These are phyloP conservation scores for Luffia ferchaultella DNA, from an alignment of 2,888 invertebrate genomes.

Conservation along the genomic window DNA sequence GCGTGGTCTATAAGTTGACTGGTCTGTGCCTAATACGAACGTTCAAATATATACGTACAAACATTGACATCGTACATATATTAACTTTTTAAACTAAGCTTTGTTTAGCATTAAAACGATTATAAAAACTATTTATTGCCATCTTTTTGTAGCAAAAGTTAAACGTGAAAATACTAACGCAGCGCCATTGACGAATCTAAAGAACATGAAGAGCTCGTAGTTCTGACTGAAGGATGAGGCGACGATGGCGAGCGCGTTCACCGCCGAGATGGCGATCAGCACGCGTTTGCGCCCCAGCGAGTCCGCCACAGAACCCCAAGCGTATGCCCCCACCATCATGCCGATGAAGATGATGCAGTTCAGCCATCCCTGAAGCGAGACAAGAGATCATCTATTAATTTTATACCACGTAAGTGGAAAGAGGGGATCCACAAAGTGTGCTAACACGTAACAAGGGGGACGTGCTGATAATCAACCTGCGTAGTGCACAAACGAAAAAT, in stretches of 20 bases:
- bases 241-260: conserved; percentile 90
- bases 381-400: no score
- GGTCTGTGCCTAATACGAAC: no score
- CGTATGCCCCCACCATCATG: conserved; percentile 95
- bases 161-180: conserved; percentile 76
- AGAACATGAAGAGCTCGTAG: conserved; percentile 88
- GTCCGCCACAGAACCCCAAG: conserved; percentile 93
- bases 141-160: neutral
- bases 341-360: conserved; percentile 86
- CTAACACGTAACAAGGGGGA: no score
- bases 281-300: conserved; percentile 87
- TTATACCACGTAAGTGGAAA: no score
- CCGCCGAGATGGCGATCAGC: conserved; percentile 86
- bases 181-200: conserved; percentile 91
- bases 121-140: neutral
- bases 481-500: no score
- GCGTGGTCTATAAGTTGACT: no score
- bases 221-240: conserved; percentile 90
- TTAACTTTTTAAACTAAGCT: no score
- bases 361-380: conserved; percentile 69
- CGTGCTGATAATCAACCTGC: no score
- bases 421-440: no score
- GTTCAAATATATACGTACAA: no score
- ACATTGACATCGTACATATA: no score
- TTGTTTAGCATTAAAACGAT: no score